Conservation (phyloP, 2,888 invertebrate genomes). For the Leptopilina drosophilae region DNA sequence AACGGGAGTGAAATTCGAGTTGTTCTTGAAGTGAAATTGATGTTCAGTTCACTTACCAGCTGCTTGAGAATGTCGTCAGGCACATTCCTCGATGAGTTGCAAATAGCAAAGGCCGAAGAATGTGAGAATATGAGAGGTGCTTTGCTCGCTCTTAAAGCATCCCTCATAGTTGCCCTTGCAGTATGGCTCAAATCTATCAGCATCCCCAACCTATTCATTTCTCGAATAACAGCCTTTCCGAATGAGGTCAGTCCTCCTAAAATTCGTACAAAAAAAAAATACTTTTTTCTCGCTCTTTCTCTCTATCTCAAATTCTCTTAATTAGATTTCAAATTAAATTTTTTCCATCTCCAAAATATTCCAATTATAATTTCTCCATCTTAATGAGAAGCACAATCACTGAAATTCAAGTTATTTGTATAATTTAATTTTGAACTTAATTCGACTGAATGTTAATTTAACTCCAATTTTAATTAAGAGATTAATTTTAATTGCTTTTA, state of each 20-base stretch:
- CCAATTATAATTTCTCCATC: too few relatives aligned
- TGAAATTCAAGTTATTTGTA: too few relatives aligned
- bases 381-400: too few relatives aligned
- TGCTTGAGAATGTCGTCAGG: constrained; percentile 88
- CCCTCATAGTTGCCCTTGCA: constrained; percentile 90
- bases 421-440: too few relatives aligned
- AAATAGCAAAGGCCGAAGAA: constrained; percentile 91
- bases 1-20: background rate
- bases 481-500: too few relatives aligned
- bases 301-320: background rate
- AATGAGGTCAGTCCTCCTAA: constrained; percentile 70
- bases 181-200: constrained; percentile 94
- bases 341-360: too few relatives aligned
- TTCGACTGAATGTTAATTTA: too few relatives aligned
- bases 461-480: too few relatives aligned
- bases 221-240: constrained; percentile 86
- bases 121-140: constrained; percentile 96
- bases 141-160: constrained; percentile 87
- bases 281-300: background rate
- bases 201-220: constrained; percentile 97
- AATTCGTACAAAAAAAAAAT: constrained; percentile 21
- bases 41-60: constrained; percentile 77
- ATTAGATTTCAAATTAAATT: too few relatives aligned
- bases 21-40: constrained; percentile 21
- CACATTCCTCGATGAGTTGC: constrained; percentile 92